phyloP scores from a whole-genome alignment of 92 coral and sea anemone genomes.

The Umimayanthus chanpuru region DNA sequence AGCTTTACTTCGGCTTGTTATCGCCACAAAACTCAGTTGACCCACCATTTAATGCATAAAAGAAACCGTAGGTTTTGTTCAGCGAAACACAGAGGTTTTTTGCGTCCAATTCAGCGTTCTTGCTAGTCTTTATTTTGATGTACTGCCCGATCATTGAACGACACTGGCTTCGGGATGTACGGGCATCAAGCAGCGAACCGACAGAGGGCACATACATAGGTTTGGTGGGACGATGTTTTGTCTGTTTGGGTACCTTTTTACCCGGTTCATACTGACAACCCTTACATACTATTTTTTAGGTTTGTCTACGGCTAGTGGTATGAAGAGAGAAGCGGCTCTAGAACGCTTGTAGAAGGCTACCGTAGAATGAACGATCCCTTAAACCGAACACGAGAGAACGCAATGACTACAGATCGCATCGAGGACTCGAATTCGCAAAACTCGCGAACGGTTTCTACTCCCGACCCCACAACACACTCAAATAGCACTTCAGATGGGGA shows the following conservation, averaged over 20 bases:
- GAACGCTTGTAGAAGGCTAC: conserved; percentile 53
- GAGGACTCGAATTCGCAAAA: conserved; percentile 48
- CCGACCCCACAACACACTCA: conserved; percentile 39
- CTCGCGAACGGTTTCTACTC: conserved; percentile 49
- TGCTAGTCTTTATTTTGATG: conserved; percentile 15
- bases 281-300: background rate
- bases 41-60: background rate
- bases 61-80: background rate
- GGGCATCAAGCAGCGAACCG: conserved; percentile 45
- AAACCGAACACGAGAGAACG: conserved; percentile 76
- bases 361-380: conserved; percentile 97
- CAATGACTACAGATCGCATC: conserved; percentile 92
- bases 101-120: conserved; percentile 17
- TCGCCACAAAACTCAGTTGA: background rate
- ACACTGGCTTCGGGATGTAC: conserved; percentile 19
- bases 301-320: conserved; percentile 30
- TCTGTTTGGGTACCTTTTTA: conserved; percentile 12
- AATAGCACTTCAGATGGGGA: conserved; percentile 45
- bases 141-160: background rate
- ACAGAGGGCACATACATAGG: conserved; percentile 18
- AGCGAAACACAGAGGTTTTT: conserved; percentile 9
- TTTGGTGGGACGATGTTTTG: conserved; percentile 41
- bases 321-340: conserved; percentile 40
- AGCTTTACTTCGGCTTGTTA: conserved; percentile 33
- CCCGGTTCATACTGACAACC: background rate